Evolutionary conservation across 2,888 invertebrate genomes (phyloP).

Genomic region (Archips crataeganus): DNA sequence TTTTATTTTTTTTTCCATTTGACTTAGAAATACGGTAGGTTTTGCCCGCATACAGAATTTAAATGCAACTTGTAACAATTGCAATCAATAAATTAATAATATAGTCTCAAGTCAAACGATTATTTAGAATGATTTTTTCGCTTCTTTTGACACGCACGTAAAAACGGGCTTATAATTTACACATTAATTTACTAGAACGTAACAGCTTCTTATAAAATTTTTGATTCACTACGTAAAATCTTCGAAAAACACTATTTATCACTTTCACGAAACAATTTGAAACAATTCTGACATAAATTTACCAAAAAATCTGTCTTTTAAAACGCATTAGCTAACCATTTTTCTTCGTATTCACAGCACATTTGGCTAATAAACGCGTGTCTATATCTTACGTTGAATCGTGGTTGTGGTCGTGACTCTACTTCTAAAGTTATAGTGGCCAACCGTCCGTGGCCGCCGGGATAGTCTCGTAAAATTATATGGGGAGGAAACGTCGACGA

Average conservation of each 20-base stretch:
- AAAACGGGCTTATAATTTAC: too few relatives aligned
- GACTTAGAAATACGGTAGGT: not conserved
- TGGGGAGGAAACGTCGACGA: not conserved
- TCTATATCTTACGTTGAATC: constrained; percentile 27
- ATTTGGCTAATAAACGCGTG: constrained; percentile 29
- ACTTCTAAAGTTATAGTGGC: constrained; percentile 23
- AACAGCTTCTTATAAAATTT: too few relatives aligned
- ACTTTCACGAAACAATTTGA: not conserved
- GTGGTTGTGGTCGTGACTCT: constrained; percentile 34
- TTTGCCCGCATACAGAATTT: not conserved
- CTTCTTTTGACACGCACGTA: too few relatives aligned
- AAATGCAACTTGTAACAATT: too few relatives aligned
- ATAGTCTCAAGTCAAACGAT: too few relatives aligned
- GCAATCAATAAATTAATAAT: too few relatives aligned
- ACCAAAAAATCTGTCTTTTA: not conserved
- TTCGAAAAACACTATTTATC: too few relatives aligned
- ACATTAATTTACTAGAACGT: too few relatives aligned
- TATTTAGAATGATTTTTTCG: too few relatives aligned
- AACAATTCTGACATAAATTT: not conserved
- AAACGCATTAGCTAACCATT: not conserved
- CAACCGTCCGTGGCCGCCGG: constrained; percentile 14
- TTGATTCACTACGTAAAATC: too few relatives aligned
- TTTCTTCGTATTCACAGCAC: constrained; percentile 30
- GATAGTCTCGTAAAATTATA: constrained; percentile 29
- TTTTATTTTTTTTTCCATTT: not conserved